A percentile compares a stretch with the other conserved stretches of the same genome.
phyloP scores from a whole-genome alignment of 2,113 vertebrate genomes.

The Ciconia stormi region DNA sequence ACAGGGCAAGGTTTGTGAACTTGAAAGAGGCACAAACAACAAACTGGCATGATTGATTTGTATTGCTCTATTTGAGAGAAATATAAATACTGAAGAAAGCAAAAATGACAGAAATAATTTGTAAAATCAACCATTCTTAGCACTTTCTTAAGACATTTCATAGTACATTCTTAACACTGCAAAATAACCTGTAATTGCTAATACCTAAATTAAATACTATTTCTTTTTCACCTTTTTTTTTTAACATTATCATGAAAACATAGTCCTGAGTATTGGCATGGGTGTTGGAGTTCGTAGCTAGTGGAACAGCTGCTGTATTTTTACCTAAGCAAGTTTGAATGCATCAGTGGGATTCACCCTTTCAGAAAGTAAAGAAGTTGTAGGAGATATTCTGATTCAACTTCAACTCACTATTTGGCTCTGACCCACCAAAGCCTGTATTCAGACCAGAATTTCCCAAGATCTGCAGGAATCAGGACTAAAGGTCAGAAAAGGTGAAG shows the following conservation, averaged over 20 bases:
- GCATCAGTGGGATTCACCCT: background rate
- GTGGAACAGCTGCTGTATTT: background rate
- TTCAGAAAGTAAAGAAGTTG: background rate
- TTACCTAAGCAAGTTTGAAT: background rate
- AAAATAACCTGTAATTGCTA: background rate
- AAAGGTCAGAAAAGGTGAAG: background rate
- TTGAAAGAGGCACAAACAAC: background rate
- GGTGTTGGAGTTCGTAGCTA: background rate
- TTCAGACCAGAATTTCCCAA: background rate
- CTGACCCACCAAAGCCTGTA: background rate
- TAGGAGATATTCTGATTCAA: background rate
- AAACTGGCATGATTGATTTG: background rate
- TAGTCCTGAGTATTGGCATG: background rate
- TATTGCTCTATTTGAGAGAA: conserved; percentile 28
- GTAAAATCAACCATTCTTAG: background rate
- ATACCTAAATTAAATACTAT: background rate
- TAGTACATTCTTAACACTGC: background rate
- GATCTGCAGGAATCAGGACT: background rate
- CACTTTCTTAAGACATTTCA: background rate
- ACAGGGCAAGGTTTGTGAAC: background rate
- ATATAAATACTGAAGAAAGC: background rate
- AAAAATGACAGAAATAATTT: background rate
- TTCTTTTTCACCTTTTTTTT: background rate
- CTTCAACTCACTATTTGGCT: background rate
- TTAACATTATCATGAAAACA: background rate